phyloP scores from a whole-genome alignment of 2,113 vertebrate genomes.

The Pterophyllum scalare region DNA sequence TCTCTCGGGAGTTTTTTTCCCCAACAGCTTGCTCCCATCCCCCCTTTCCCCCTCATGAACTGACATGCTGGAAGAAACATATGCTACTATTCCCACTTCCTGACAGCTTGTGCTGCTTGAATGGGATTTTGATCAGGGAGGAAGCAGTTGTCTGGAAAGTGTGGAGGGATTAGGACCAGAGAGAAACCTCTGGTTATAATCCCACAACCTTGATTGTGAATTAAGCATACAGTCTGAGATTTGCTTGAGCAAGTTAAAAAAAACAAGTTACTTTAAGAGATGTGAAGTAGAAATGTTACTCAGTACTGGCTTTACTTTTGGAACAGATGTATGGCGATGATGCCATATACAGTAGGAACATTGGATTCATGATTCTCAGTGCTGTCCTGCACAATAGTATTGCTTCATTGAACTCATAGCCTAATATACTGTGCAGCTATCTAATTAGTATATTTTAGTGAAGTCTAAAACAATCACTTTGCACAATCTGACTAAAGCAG shows the following conservation, averaged over 20 bases:
- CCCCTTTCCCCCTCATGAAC: conserved; percentile 64
- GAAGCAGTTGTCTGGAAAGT: conserved; percentile 72
- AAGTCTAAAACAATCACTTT: conserved; percentile 5
- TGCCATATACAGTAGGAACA: background rate
- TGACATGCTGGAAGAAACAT: conserved; percentile 85
- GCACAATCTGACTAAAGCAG: background rate
- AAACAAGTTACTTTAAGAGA: background rate
- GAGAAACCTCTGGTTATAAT: conserved; percentile 8
- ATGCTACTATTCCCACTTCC: conserved; percentile 80
- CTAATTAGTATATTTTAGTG: background rate
- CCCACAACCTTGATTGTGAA: background rate
- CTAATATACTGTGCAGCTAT: background rate
- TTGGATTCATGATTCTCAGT: background rate
- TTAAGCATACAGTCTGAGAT: background rate
- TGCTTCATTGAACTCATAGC: background rate
- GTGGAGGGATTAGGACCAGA: conserved; percentile 52
- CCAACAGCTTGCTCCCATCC: conserved; percentile 79
- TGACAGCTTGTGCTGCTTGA: conserved; percentile 80
- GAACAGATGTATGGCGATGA: background rate
- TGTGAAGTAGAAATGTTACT: background rate
- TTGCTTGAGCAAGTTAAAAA: background rate
- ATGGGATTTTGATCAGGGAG: conserved; percentile 75
- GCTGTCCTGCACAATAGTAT: background rate
- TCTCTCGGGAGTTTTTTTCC: conserved; percentile 64
- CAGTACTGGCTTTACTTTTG: background rate